Conservation (phyloP, 1,140 invertebrate species). For the Hirudo medicinalis region DNA sequence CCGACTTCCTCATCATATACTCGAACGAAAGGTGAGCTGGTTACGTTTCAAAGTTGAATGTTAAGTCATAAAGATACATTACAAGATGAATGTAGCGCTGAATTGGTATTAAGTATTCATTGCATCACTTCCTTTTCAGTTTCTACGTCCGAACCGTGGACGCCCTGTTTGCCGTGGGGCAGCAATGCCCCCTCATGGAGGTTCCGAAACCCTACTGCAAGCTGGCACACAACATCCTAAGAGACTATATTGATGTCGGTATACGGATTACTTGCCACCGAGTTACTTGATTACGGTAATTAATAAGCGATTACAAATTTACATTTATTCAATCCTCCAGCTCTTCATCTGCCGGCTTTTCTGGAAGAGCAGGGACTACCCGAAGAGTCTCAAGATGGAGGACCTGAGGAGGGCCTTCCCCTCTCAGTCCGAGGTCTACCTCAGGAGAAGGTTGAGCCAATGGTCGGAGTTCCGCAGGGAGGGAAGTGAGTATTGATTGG, state of each 20-base stretch:
- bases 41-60: no score
- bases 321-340: conserved; percentile 40
- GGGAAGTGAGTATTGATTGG: conserved; percentile 65
- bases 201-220: conserved; percentile 98
- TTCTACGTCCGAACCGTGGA: conserved; percentile 82
- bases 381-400: conserved; percentile 80
- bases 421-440: conserved; percentile 87
- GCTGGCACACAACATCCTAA: conserved; percentile 87
- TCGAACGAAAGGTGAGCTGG: conserved; percentile 49
- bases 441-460: conserved; percentile 84
- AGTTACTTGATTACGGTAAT: no score
- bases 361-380: conserved; percentile 75
- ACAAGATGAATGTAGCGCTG: no score
- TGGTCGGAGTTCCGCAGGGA: conserved; percentile 97
- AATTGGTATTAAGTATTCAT: no score
- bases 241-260: conserved; percentile 82
- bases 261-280: no score
- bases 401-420: conserved; percentile 95
- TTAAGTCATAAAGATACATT: no score
- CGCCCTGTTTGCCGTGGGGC: conserved; percentile 77
- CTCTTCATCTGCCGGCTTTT: conserved; percentile 96
- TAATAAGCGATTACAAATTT: no score
- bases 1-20: conserved; percentile 85
- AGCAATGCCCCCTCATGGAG: conserved; percentile 90
- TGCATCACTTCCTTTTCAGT: conserved; percentile 41